phyloP scores from a whole-genome alignment of 2,113 vertebrate genomes.

The Machaerirhynchus nigripectus region DNA sequence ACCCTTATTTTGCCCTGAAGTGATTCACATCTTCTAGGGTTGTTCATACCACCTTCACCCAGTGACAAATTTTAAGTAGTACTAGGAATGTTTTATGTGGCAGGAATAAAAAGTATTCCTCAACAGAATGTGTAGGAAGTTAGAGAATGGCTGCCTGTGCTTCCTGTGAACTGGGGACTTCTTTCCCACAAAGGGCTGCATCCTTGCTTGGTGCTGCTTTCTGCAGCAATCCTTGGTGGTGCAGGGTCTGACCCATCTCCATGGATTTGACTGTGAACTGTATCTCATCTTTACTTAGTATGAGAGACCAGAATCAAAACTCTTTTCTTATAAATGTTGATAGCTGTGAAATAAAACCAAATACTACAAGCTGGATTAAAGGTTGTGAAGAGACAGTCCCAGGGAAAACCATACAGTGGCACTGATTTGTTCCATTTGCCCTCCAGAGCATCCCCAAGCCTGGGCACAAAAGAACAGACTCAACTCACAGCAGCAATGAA shows the following conservation, averaged over 20 bases:
- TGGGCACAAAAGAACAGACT: slow-evolving; percentile 93
- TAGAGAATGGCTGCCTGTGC: neutral
- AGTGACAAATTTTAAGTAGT: neutral
- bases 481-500: slow-evolving; percentile 98
- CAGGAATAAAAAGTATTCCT: neutral
- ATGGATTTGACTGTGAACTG: neutral
- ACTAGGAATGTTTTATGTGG: neutral
- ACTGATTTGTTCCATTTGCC: slow-evolving; percentile 4
- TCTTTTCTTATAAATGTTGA: neutral
- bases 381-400: neutral
- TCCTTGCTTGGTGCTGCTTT: neutral
- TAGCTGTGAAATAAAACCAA: neutral
- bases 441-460: slow-evolving; percentile 86
- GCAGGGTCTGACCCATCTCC: neutral
- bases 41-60: neutral
- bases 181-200: neutral
- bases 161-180: neutral
- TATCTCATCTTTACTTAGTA: neutral
- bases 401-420: neutral
- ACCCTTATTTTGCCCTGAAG: neutral
- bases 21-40: neutral
- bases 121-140: neutral
- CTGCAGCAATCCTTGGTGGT: neutral
- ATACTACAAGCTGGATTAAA: neutral
- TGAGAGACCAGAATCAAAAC: neutral